A percentile compares a stretch with the other conserved stretches of the same genome.
Conservation (phyloP, 2,113 vertebrate genomes). For the Bombycilla garrulus region DNA sequence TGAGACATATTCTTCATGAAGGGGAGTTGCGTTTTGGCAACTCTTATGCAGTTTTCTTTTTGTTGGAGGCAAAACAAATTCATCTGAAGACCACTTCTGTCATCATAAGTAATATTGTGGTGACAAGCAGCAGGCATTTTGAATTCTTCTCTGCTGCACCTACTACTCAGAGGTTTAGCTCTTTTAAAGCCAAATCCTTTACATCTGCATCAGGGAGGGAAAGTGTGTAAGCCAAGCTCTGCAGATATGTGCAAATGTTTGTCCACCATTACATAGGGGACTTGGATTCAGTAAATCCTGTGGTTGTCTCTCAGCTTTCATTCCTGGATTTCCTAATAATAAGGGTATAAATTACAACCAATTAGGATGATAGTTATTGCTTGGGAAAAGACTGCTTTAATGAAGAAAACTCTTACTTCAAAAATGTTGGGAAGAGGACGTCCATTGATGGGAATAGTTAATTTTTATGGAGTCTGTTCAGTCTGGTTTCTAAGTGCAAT, state of each 20-base stretch:
- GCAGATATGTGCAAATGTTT: background rate
- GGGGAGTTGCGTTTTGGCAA: background rate
- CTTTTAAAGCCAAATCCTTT: background rate
- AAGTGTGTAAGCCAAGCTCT: background rate
- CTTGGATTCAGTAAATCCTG: background rate
- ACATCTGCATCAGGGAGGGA: background rate
- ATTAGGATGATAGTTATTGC: background rate
- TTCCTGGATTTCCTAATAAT: background rate
- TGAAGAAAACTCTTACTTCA: background rate
- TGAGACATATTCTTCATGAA: background rate
- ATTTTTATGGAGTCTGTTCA: constrained; percentile 18
- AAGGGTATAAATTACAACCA: background rate
- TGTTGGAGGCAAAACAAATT: background rate
- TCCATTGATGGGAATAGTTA: background rate
- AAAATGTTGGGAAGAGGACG: background rate
- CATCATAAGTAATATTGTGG: background rate
- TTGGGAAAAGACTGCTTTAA: background rate
- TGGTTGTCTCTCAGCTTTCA: background rate
- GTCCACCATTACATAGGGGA: background rate
- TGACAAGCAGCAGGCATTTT: background rate
- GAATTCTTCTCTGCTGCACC: background rate
- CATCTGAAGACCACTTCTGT: background rate
- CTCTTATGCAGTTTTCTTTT: background rate
- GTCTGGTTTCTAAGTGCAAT: constrained; percentile 10
- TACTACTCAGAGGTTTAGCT: background rate